Evolutionary conservation across 2,113 vertebrate species (phyloP).

Genomic region (Paratilapia polleni): DNA sequence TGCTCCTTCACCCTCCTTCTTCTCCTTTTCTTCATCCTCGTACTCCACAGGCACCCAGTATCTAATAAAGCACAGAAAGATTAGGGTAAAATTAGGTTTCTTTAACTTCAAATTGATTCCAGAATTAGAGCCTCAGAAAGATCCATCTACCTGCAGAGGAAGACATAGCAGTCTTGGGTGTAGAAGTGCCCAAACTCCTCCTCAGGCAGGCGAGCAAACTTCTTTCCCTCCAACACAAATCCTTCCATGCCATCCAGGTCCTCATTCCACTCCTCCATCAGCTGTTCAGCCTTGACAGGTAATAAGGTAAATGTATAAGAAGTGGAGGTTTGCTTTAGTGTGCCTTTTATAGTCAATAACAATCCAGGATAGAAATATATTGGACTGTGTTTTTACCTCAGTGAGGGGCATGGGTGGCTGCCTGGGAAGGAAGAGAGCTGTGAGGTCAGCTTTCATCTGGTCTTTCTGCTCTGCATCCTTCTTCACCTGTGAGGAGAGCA

Average conservation of each 20-base stretch:
- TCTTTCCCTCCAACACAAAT: constrained; percentile 96
- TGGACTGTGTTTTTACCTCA: constrained; percentile 79
- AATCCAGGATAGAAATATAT: not conserved
- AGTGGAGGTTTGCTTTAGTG: not conserved
- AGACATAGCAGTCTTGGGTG: constrained; percentile 97
- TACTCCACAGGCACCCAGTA: constrained; percentile 98
- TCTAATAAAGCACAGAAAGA: constrained; percentile 67
- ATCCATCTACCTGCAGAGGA: constrained; percentile 91
- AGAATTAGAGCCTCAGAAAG: not conserved
- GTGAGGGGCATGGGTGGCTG: constrained; percentile 91
- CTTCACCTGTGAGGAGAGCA: constrained; percentile 78
- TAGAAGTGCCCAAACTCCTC: constrained; percentile 98
- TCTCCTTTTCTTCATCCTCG: constrained; percentile 81
- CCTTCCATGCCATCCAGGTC: constrained; percentile 99
- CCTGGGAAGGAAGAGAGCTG: constrained; percentile 92
- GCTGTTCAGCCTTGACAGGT: constrained; percentile 85
- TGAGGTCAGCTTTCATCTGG: constrained; percentile 97
- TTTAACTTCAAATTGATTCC: not conserved
- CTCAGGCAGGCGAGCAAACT: constrained; percentile 94
- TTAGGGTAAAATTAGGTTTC: not conserved
- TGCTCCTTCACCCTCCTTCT: constrained; percentile 57
- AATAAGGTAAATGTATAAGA: not conserved
- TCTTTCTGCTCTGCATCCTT: constrained; percentile 92
- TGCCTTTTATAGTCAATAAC: not conserved
- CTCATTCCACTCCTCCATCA: constrained; percentile 99